A percentile compares a stretch with the other conserved stretches of the same genome.
Conservation (phyloP, 1,140 invertebrate species). For the Bombus impatiens region DNA sequence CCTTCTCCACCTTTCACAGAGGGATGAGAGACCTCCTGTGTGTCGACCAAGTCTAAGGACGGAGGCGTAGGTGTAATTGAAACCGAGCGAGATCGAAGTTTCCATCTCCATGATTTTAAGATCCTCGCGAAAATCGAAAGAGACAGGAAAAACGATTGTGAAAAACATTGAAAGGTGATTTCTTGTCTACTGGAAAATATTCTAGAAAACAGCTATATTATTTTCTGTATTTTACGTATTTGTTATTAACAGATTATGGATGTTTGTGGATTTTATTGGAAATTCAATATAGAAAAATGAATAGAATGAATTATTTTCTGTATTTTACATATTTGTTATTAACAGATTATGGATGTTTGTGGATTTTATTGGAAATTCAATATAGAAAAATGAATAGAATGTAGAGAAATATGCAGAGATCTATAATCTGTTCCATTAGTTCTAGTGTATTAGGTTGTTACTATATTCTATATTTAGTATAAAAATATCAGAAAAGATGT, state of each 20-base stretch:
- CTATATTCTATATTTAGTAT: no score
- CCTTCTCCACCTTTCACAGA: conserved; percentile 23
- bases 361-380: not conserved
- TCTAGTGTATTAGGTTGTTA: no score
- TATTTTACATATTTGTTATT: no score
- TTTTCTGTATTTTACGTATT: no score
- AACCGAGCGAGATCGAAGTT: conserved; percentile 45
- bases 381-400: not conserved
- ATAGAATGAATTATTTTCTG: no score
- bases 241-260: not conserved
- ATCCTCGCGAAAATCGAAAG: not conserved
- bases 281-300: not conserved
- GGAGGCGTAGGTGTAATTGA: conserved; percentile 37
- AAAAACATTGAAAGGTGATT: not conserved
- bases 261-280: not conserved
- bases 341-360: not conserved
- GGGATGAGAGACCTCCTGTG: not conserved
- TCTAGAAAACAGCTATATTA: not conserved
- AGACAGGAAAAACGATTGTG: not conserved
- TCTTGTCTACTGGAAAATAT: not conserved
- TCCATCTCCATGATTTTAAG: not conserved
- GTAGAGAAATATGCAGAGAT: not conserved
- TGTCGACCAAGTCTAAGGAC: not conserved
- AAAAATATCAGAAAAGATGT: no score
- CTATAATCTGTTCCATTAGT: no score